These are phyloP conservation scores for Butorides virescens DNA, from an alignment of 2,113 vertebrate genomes.

Conservation along the genomic window DNA sequence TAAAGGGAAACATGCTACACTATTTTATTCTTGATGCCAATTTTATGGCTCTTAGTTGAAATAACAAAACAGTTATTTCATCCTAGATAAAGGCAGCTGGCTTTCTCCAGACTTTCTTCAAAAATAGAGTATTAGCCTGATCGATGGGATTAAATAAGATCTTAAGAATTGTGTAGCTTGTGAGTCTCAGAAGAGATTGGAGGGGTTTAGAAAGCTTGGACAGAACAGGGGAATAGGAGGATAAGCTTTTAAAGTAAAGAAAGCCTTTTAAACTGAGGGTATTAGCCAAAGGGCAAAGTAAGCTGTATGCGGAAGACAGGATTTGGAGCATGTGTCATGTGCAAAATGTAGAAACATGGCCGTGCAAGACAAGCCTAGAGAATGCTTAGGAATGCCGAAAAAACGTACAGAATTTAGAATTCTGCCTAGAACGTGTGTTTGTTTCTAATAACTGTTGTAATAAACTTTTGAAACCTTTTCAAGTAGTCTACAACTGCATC, in stretches of 20 bases:
- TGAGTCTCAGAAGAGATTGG: not conserved
- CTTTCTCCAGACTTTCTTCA: not conserved
- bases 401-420: not conserved
- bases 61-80: not conserved
- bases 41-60: not conserved
- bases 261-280: not conserved
- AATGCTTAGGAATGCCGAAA: not conserved
- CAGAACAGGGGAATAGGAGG: not conserved
- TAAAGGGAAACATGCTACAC: not conserved
- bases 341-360: not conserved
- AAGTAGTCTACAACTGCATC: not conserved
- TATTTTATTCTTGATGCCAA: not conserved
- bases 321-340: not conserved
- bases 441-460: not conserved
- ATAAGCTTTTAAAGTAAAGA: not conserved
- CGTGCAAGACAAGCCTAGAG: not conserved
- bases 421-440: not conserved
- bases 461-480: not conserved
- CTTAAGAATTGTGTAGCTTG: not conserved
- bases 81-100: not conserved
- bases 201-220: not conserved
- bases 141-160: constrained; percentile 2
- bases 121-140: not conserved
- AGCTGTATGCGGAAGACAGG: not conserved
- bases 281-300: not conserved